phyloP scores from a whole-genome alignment of 2,888 invertebrate species.

The Drosophila ustulata region DNA sequence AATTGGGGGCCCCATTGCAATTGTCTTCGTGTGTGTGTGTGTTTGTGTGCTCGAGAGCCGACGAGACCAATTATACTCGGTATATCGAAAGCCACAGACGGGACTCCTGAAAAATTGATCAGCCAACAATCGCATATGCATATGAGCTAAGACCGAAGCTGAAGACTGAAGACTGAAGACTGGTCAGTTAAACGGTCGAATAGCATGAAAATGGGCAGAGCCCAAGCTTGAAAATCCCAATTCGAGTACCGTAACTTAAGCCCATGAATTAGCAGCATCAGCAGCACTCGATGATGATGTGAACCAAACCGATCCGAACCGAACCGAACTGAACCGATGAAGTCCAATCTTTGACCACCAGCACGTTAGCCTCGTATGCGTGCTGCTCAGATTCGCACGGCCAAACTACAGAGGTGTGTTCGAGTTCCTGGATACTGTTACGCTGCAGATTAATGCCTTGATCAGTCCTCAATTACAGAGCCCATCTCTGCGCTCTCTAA shows the following conservation, averaged over 20 bases:
- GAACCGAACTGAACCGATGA: slow-evolving; percentile 9
- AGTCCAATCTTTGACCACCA: slow-evolving; percentile 40
- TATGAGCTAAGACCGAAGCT: slow-evolving; percentile 1
- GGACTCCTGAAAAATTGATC: slow-evolving; percentile 29
- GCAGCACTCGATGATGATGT: slow-evolving; percentile 35
- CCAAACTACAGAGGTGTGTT: neutral
- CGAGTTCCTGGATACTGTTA: too few relatives aligned
- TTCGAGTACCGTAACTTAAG: slow-evolving; percentile 68
- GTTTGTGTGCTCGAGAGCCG: slow-evolving; percentile 33
- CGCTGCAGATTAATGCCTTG: too few relatives aligned
- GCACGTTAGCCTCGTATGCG: neutral
- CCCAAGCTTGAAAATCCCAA: slow-evolving; percentile 54
- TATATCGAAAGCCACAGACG: slow-evolving; percentile 50
- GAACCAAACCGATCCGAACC: slow-evolving; percentile 21
- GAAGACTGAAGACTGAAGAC: neutral
- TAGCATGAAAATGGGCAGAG: slow-evolving; percentile 65
- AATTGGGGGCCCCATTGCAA: slow-evolving; percentile 68
- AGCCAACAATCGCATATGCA: slow-evolving; percentile 15
- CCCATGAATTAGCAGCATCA: slow-evolving; percentile 57
- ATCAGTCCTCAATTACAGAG: too few relatives aligned
- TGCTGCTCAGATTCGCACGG: slow-evolving; percentile 40
- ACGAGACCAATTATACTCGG: slow-evolving; percentile 49
- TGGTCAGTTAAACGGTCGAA: slow-evolving; percentile 66
- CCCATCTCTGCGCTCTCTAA: too few relatives aligned
- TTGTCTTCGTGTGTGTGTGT: slow-evolving; percentile 9